Conservation (phyloP, 2,797 vertebrate species). For the Falco naumanni region DNA sequence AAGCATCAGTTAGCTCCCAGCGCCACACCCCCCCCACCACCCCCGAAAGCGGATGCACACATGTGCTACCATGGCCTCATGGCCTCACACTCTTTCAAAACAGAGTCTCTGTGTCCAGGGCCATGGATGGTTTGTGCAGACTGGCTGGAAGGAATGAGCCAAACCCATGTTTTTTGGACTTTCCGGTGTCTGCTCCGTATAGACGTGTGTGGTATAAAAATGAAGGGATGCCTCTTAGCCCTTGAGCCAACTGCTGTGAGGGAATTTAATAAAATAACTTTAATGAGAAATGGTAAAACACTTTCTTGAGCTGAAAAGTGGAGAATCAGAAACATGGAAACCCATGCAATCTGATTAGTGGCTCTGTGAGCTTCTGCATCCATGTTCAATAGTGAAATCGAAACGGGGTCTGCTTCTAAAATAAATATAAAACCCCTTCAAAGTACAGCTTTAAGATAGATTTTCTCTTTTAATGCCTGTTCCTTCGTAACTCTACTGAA, state of each 20-base stretch:
- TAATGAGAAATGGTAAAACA: background rate
- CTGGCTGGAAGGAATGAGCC: background rate
- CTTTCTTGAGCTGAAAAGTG: constrained; percentile 7
- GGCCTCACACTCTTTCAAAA: background rate
- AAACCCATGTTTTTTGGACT: background rate
- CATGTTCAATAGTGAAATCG: background rate
- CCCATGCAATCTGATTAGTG: background rate
- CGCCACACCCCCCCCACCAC: no score
- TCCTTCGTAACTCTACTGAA: constrained; percentile 33
- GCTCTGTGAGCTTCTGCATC: background rate
- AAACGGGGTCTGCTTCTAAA: constrained; percentile 25
- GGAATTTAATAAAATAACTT: constrained; percentile 36
- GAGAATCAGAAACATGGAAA: constrained; percentile 33
- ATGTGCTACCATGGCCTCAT: background rate
- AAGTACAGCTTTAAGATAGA: background rate
- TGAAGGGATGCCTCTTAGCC: background rate
- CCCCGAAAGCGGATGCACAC: fast-evolving
- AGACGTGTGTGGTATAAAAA: background rate
- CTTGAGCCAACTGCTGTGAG: constrained; percentile 17
- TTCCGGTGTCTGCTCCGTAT: background rate
- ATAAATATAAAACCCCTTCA: constrained; percentile 1
- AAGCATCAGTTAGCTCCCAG: background rate
- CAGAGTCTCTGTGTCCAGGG: background rate
- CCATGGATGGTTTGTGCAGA: background rate
- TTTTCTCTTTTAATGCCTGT: constrained; percentile 26